Evolutionary conservation across 2,113 vertebrate species (phyloP), one percentile per base, ranked within the genome.

Genomic region (Promerops cafer): DNA sequence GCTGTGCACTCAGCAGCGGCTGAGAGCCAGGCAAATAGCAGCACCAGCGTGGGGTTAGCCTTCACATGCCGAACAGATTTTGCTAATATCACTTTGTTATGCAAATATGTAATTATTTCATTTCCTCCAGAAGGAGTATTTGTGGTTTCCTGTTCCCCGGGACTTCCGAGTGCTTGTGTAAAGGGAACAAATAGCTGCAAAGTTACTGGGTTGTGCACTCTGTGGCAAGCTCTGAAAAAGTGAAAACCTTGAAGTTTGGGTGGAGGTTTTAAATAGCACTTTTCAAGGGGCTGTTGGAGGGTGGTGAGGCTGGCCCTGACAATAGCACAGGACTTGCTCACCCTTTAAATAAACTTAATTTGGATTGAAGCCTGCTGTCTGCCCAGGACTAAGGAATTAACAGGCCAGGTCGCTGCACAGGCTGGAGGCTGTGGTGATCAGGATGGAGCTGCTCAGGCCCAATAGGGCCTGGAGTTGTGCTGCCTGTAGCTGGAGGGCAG

Each of bases 91-190:
- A 59, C 86, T 95, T 94, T 94, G 93, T 95, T 95, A 81, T 95
- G 95, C 86, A 95, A 97, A 96, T 90, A 65, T 3, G 45, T 90
- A 80, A 93, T 94, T 95, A 76, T 83, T 96, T 83, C 20, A 83
- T 86, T 95, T 94, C 79, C 90, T 80, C 63, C 42, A 88, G 79
- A 83, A 94, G 60, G 68, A 88, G 71, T 45, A 60, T 74, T 86
- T 94, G 90, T 63, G 83, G 88, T 90, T 97, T 96, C 64, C 80
- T 95, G 39, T 92, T 94, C 83, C 66, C 60, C 4, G 0, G 57
- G 63, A 92, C 83, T 94, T 96, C 82, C 3, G 39, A 94, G 40
- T 39, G 70, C 61, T 72, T 59, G 30, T 57, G 72, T 10, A 31
- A 54, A 69, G 60, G 42, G 39, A 77, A 35, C 39, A 76, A 86